Conservation (phyloP, 2,888 invertebrate genomes). For the Trissolcus japonicus region DNA sequence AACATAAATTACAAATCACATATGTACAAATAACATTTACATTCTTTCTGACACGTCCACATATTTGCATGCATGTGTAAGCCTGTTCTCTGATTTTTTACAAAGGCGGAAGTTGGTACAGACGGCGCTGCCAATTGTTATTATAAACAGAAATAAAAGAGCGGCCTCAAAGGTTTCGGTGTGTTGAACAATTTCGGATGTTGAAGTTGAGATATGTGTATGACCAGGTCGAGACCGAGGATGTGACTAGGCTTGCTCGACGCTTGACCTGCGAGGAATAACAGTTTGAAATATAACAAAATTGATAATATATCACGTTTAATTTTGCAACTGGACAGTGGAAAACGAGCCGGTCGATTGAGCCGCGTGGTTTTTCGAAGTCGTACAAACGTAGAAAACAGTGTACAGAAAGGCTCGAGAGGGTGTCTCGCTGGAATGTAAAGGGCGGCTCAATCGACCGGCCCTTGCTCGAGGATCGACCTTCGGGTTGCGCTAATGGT, state of each 20-base stretch:
- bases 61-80: conserved; percentile 29
- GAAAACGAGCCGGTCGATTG: too few relatives aligned
- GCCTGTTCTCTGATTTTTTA: conserved; percentile 4
- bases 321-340: too few relatives aligned
- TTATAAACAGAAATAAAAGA: neutral
- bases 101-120: neutral
- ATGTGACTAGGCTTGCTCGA: too few relatives aligned
- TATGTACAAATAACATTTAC: conserved; percentile 36
- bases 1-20: conserved; percentile 38
- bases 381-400: too few relatives aligned
- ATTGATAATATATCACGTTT: too few relatives aligned
- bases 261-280: neutral
- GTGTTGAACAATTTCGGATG: too few relatives aligned
- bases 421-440: neutral
- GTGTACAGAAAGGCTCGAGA: too few relatives aligned
- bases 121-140: conserved; percentile 3
- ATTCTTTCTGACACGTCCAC: conserved; percentile 22
- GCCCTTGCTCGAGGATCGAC: conserved; percentile 33
- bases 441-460: neutral
- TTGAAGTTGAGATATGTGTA: too few relatives aligned
- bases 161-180: conserved; percentile 2
- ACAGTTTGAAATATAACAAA: neutral
- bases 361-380: too few relatives aligned
- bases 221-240: too few relatives aligned
- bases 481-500: conserved; percentile 45